Evolutionary conservation across 1,140 invertebrate genomes (phyloP).

Genomic region (Sesamia nonagrioides): DNA sequence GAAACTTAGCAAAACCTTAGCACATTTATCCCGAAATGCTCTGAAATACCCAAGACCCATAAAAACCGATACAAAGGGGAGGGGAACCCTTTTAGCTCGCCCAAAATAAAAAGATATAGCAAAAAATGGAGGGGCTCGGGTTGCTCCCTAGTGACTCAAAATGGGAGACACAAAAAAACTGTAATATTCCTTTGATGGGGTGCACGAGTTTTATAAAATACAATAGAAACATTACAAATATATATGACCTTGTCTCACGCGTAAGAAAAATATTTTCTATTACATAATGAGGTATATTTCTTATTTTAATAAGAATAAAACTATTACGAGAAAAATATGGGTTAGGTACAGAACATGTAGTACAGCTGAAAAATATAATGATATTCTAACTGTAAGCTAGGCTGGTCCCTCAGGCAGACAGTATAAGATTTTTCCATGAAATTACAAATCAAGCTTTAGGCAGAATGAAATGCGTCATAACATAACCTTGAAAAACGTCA

Average conservation of each 20-base stretch:
- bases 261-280: background rate
- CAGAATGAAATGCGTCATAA: background rate
- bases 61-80: slow-evolving; percentile 9
- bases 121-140: slow-evolving; percentile 33
- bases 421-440: no score
- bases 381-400: no score
- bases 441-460: no score
- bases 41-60: background rate
- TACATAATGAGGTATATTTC: no score
- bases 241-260: no score
- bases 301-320: no score
- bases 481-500: background rate
- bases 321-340: no score
- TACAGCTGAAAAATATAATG: no score
- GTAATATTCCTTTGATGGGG: background rate
- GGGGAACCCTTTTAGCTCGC: slow-evolving; percentile 9
- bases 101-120: slow-evolving; percentile 41
- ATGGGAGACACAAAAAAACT: slow-evolving; percentile 32
- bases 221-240: no score
- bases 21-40: background rate
- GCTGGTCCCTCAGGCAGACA: no score
- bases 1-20: background rate
- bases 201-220: slow-evolving; percentile 11
- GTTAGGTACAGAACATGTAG: no score
- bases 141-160: slow-evolving; percentile 38